Conservation (phyloP, 1,140 invertebrate species). For the Ips nitidus region DNA sequence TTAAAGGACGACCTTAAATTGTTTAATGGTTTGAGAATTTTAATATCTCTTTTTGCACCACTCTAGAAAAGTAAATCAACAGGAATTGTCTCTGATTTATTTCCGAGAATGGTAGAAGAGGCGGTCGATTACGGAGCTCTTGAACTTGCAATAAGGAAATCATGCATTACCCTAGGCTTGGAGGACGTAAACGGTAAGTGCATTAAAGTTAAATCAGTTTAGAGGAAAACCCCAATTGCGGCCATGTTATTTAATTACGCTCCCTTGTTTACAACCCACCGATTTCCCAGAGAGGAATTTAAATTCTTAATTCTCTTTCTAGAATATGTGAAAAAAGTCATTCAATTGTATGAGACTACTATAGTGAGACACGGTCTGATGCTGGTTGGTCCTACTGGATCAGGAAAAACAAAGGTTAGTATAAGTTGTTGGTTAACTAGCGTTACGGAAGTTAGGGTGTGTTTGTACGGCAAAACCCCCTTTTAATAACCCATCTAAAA, state of each 20-base stretch:
- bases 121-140: constrained; percentile 60
- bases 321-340: constrained; percentile 75
- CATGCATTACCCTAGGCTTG: constrained; percentile 52
- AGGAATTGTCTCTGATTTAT: constrained; percentile 73
- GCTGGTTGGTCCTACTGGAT: constrained; percentile 77
- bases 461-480: too few species aligned
- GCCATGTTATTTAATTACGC: neutral
- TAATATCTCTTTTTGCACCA: too few species aligned
- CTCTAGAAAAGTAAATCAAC: too few species aligned
- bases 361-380: constrained; percentile 80
- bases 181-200: constrained; percentile 61
- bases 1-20: constrained; percentile 68
- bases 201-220: neutral
- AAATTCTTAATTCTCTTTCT: constrained; percentile 10
- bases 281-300: neutral
- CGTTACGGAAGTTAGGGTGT: too few species aligned
- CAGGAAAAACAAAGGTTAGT: constrained; percentile 70
- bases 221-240: too few species aligned
- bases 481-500: constrained; percentile 10
- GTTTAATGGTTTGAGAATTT: constrained; percentile 55
- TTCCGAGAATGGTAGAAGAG: constrained; percentile 65
- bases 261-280: neutral
- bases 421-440: neutral
- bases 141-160: constrained; percentile 52
- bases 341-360: constrained; percentile 80